Evolutionary conservation across 2,888 invertebrate genomes (phyloP), one percentile per base, ranked within the genome.

Genomic region (Drosophila meridionalis): DNA sequence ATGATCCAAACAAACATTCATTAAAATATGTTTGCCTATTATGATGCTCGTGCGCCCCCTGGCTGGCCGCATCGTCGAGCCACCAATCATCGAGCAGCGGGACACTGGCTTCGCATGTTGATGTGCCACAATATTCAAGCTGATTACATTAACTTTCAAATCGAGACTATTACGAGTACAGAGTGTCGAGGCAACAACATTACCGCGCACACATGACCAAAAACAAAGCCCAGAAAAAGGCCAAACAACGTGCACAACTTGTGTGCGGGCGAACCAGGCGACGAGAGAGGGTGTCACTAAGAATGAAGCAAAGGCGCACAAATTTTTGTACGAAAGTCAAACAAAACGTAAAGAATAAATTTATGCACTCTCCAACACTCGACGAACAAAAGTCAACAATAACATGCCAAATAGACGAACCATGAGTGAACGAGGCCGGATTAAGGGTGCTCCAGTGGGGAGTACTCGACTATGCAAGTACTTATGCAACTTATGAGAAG

Each of bases 341-440:
- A 87, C 80, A 84, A 80, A 78, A 85, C 72, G 70, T 67, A 69
- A 73, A 83, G 80, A 86, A 86, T 88, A 86, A 84, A 84, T 86
- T 88, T 88, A 84, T 84, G 84, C 86, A 78, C 81, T 80, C 87
- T 87, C 69, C 73, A 73, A 73, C 73, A 75, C 74, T 75, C 75
- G 57, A 69, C 79, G 76, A 73, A 73, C 76, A 65, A 87, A 78
- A 82, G 73, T 76, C 85, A 83, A 87, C 82, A 81, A 76, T 58
- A 75, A 67, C 48, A 82, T 47, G 63, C 50, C 34, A 36, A 42
- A 58, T 26, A 55, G 30, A 11, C 34, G 38, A 52, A 40, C 26
- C 8, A 45, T 43, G 34, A 34, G 14, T 14, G 52, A 2, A 11
- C 26, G 56, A 30, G 60, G 28, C 40, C 50, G 56, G 74, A 75